A percentile compares a stretch with the other conserved stretches of the same genome.
Conservation (phyloP, 2,888 invertebrate species). For the Polydrusus pterygomalis region DNA sequence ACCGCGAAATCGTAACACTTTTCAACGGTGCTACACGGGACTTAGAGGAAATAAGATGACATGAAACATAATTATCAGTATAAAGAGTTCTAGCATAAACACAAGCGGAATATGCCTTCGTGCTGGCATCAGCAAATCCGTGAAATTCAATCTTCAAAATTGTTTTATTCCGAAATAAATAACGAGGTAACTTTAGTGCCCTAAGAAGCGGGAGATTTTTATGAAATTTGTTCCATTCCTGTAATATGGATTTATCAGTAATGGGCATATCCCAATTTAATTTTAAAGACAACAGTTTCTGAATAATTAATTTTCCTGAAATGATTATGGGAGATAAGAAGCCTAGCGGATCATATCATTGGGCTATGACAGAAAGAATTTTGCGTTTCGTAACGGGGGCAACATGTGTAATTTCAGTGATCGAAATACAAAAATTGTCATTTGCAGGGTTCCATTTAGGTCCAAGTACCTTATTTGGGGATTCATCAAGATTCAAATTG, state of each 20-base stretch:
- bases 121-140: too few relatives aligned
- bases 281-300: conserved; percentile 47
- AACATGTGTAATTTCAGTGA: conserved; percentile 11
- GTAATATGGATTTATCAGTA: conserved; percentile 23
- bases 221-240: conserved; percentile 41
- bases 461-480: conserved; percentile 42
- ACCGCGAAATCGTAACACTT: conserved; percentile 28
- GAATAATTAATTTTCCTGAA: conserved; percentile 53
- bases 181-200: conserved; percentile 45
- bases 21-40: conserved; percentile 19
- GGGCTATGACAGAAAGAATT: conserved; percentile 41
- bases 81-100: conserved; percentile 42
- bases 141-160: conserved; percentile 41
- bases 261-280: conserved; percentile 47
- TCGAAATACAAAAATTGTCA: conserved; percentile 40
- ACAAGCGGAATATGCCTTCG: conserved; percentile 28
- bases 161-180: conserved; percentile 28
- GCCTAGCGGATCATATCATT: conserved; percentile 53
- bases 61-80: conserved; percentile 33
- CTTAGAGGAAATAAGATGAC: conserved; percentile 47
- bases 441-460: conserved; percentile 34
- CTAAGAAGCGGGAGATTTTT: conserved; percentile 10
- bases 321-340: conserved; percentile 48
- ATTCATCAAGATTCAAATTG: conserved; percentile 35
- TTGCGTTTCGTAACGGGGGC: conserved; percentile 41